Base-by-base conservation (phyloP, 2,888 invertebrate species). In the Caenorhabditis doughertyi region DNA sequence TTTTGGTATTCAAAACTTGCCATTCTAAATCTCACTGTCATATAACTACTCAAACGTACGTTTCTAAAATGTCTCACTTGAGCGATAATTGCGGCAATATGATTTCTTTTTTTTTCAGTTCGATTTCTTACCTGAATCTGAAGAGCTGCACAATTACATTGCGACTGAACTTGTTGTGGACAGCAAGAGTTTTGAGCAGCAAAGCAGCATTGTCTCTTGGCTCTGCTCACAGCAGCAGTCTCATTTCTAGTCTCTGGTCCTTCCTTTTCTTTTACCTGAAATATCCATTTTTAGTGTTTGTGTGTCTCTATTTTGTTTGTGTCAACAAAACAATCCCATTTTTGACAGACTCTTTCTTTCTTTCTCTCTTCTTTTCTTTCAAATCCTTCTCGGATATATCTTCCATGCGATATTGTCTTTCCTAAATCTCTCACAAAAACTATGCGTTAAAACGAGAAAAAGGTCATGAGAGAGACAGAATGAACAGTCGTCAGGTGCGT, bases 141-240 rank as follows among this genome's bases (percentile, higher is more conserved):
- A 13, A 88, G 87, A 18, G 88, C 86, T n/a, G 80, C 83, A 77
- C 88, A 88, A 47, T 88, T 88, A 65, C 88, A 88, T 62, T 87
- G 88, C 1, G 53, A 60, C 35, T 81, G 79, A 53, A 82, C 81
- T 60, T 81, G 72, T 62, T 74, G 83, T 64, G 87, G 81, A 53
- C 88, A 88, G 62, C 88, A 88, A 23, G 83, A 84, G 68, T 84
- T 87, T 55, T 88, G 88, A 8, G 85, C 81, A 27, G 81, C 83
- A 55, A 79, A 88, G 55, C 89, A 85, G 56, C 86, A 87, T 71
- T 87, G 88, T 42, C 88, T 72, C 56, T 87, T 88, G 4, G 87
- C 86, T 73, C 86, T 73, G 62, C 81, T 82, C 47, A 84, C 60
- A 11, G 67, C 44, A n/a, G 65, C 77, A 18, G 84, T 84, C 62